Conservation (phyloP, 2,888 invertebrate genomes). For the Rhimphoctona megacephalus region DNA sequence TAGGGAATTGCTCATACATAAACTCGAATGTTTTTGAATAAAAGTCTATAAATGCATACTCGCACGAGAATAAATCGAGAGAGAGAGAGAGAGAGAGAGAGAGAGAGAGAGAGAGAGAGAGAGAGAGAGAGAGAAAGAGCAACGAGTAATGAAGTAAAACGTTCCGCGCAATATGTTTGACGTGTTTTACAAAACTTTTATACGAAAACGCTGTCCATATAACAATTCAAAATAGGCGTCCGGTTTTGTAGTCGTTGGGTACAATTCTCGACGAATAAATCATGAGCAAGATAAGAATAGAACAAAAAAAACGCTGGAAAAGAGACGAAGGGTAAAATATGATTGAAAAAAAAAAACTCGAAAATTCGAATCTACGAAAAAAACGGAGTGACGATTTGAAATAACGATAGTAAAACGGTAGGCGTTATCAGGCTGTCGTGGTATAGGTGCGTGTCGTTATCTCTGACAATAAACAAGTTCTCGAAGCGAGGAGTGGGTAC, state of each 20-base stretch:
- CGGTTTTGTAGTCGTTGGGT: slow-evolving; percentile 32
- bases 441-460: slow-evolving; percentile 21
- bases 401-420: slow-evolving; percentile 35
- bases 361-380: neutral
- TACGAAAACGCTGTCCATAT: slow-evolving; percentile 62
- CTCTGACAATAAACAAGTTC: slow-evolving; percentile 61
- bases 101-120: neutral
- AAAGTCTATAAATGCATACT: neutral
- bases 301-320: slow-evolving; percentile 18
- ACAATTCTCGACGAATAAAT: slow-evolving; percentile 29
- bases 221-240: slow-evolving; percentile 42
- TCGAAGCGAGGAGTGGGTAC: slow-evolving; percentile 28
- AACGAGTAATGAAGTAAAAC: slow-evolving; percentile 24
- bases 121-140: slow-evolving; percentile 16
- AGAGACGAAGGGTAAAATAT: neutral
- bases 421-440: slow-evolving; percentile 40
- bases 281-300: slow-evolving; percentile 9
- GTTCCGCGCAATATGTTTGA: slow-evolving; percentile 38
- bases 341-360: neutral
- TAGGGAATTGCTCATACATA: neutral
- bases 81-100: neutral
- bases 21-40: neutral
- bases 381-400: slow-evolving; percentile 1
- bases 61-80: neutral
- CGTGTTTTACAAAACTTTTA: slow-evolving; percentile 66